These are phyloP conservation scores for Rugalucina vietnamica DNA, from an alignment of 2,888 invertebrate species.

Conservation along the genomic window DNA sequence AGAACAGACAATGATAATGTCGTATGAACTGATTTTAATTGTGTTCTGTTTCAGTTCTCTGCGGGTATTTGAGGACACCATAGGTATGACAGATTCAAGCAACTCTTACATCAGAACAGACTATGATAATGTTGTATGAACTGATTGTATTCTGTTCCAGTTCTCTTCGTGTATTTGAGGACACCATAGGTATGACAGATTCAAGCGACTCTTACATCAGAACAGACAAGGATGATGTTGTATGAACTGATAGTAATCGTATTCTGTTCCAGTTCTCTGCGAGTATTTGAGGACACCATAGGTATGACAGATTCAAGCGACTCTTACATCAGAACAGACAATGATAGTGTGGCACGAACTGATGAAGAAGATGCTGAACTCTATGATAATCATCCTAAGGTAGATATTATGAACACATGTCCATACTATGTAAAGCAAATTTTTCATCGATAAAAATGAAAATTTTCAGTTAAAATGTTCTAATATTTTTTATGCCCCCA, in stretches of 20 bases:
- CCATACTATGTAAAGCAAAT: too few relatives aligned
- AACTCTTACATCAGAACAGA: conserved; percentile 80
- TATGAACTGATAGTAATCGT: conserved; percentile 75
- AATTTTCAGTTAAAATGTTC: too few relatives aligned
- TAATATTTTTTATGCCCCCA: too few relatives aligned
- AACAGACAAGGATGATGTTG: conserved; percentile 80
- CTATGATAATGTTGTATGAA: conserved; percentile 77
- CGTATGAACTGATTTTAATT: too few relatives aligned
- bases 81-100: conserved; percentile 66
- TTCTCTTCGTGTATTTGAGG: conserved; percentile 26
- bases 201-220: conserved; percentile 79
- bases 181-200: conserved; percentile 6
- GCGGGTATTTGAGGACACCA: conserved; percentile 3
- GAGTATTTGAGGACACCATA: not conserved
- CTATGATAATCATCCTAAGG: conserved; percentile 82
- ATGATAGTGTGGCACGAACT: conserved; percentile 77
- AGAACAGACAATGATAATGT: too few relatives aligned
- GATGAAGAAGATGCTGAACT: conserved; percentile 82
- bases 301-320: conserved; percentile 70
- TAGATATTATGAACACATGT: too few relatives aligned
- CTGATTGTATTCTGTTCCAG: conserved; percentile 72
- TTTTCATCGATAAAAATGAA: too few relatives aligned
- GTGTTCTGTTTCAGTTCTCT: conserved; percentile 47
- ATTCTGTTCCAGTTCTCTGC: conserved; percentile 38
- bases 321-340: conserved; percentile 79